These are phyloP conservation scores for Serilophus lunatus DNA, from an alignment of 2,113 vertebrate genomes.

Conservation along the genomic window DNA sequence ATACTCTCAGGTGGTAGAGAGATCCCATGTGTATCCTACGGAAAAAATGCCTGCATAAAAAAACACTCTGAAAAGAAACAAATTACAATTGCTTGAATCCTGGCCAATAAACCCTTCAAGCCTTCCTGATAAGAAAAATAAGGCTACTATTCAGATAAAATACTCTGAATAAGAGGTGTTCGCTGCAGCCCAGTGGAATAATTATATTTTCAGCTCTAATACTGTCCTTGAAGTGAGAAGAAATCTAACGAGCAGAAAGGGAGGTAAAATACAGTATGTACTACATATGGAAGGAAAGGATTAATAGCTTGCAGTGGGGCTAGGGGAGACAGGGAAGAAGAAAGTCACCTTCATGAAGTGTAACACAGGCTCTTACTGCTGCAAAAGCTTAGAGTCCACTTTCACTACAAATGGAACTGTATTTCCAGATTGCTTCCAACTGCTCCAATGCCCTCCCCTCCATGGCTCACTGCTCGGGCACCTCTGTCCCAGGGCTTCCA, in stretches of 20 bases:
- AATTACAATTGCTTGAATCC: neutral
- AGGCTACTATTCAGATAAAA: neutral
- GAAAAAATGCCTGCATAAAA: neutral
- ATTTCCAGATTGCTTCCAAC: neutral
- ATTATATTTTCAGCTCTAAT: neutral
- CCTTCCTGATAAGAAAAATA: neutral
- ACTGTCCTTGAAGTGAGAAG: neutral
- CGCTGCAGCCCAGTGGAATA: neutral
- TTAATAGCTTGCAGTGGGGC: neutral
- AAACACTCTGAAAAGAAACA: neutral
- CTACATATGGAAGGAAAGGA: neutral
- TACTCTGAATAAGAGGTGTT: neutral
- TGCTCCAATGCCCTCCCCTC: neutral
- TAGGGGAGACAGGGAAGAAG: neutral
- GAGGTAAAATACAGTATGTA: neutral
- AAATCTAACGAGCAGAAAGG: neutral
- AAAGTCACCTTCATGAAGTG: neutral
- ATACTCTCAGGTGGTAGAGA: neutral
- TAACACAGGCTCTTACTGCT: neutral
- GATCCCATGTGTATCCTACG: neutral
- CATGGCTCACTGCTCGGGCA: fast-evolving
- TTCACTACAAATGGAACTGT: neutral
- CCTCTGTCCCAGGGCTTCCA: neutral
- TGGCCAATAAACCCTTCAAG: neutral
- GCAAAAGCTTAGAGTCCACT: neutral